phyloP scores from a whole-genome alignment of 2,888 invertebrate species.

The Branchellion lobata region DNA sequence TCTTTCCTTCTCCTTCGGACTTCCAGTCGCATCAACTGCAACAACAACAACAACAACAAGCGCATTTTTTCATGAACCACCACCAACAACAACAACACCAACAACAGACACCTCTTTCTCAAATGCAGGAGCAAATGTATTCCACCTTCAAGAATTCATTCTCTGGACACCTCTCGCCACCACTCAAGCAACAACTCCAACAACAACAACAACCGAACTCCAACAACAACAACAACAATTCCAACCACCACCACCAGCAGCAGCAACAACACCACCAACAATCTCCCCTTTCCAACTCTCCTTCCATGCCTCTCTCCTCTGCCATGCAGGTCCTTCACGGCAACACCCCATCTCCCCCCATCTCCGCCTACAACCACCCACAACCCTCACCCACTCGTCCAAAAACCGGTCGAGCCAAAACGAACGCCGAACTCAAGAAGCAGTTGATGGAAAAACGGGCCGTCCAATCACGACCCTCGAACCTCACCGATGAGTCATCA shows the following conservation, averaged over 20 bases:
- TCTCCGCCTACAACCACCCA: conserved; percentile 8
- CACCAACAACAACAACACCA: not conserved
- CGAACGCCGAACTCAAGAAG: conserved; percentile 49
- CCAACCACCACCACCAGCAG: conserved; percentile 1
- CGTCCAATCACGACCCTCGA: conserved; percentile 2
- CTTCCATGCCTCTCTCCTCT: conserved; percentile 27
- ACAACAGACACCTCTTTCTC: not conserved
- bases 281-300: not conserved
- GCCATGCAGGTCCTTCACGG: conserved; percentile 36
- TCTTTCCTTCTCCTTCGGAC: not conserved
- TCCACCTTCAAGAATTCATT: not conserved
- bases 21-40: not conserved
- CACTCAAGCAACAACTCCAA: conserved; percentile 3
- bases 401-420: conserved; percentile 47
- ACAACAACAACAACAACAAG: conserved; percentile 29
- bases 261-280: conserved; percentile 18
- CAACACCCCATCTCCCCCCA: conserved; percentile 28
- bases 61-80: not conserved
- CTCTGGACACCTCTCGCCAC: not conserved
- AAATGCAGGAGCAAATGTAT: not conserved
- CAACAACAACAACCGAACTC: conserved; percentile 1
- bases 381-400: conserved; percentile 21
- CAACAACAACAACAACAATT: not conserved
- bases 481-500: not conserved
- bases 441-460: conserved; percentile 48